Evolutionary conservation across 2,113 vertebrate species (phyloP).

Genomic region (Pelecanoides urinatrix): DNA sequence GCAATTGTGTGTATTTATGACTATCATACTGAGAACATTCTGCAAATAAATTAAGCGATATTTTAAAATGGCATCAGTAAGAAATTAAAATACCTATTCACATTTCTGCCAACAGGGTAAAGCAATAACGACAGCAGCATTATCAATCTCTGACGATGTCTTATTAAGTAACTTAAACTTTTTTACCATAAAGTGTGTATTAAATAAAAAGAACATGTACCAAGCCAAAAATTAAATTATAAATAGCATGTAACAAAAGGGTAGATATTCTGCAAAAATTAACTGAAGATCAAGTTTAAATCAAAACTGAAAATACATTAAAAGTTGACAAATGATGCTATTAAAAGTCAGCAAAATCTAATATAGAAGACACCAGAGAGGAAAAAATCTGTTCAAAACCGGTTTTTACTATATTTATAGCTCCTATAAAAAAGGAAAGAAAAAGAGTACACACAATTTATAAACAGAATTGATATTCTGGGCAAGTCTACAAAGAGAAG

Average conservation of each 20-base stretch:
- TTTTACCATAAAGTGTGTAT: neutral
- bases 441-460: neutral
- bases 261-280: neutral
- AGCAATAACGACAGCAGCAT: neutral
- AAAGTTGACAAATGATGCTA: neutral
- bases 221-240: neutral
- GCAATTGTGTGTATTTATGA: neutral
- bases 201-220: neutral
- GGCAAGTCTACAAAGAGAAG: slow-evolving; percentile 35
- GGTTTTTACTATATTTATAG: neutral
- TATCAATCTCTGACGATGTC: neutral
- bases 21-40: neutral
- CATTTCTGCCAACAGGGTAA: neutral
- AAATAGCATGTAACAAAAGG: neutral
- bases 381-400: neutral
- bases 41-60: neutral
- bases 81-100: neutral
- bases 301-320: neutral
- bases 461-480: slow-evolving; percentile 46
- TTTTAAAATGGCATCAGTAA: neutral
- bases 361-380: neutral
- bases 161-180: slow-evolving; percentile 5
- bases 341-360: neutral
- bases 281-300: neutral
- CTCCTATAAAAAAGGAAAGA: neutral